Base-by-base conservation (phyloP, 2,888 invertebrate species). In the Drosophila paramelanica region DNA sequence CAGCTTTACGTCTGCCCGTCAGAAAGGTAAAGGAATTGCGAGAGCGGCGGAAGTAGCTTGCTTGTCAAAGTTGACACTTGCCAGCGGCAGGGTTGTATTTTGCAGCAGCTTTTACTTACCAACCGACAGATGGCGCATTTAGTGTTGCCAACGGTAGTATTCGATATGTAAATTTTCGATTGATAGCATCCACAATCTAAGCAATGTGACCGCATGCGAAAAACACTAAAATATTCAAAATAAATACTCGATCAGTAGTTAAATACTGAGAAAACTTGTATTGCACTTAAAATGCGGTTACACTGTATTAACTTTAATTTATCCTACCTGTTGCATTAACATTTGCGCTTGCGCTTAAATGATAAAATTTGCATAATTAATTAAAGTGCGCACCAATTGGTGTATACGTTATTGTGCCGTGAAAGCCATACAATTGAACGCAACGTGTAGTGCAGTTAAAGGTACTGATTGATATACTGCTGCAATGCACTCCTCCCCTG, bases 11-110 rank as follows among this genome's bases (percentile, higher is more conserved):
- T 89, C 91, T 89, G 91, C 91, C 87, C 90, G 91, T 92, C 91
- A 90, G 91, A 91, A 91, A 91, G 89, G 91, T 90, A 92, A 92
- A 92, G 92, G 91, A 91, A 83, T 90, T 79, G 89, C 71, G 85
- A 65, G 69, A 82, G 85, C 79, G 75, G 67, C 91, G 91, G 91
- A 91, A 90, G 79, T 81, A 36, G 66, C 52, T 46, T 47, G 49
- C 41, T 85, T 87, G 88, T 84, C 82, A 83, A 71, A 73, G 2
- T 38, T 41, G 42, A 47, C 61, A 33, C 4, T 49, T 55, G 20
- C 53, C 57, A 68, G 7, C 42, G 31, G 31, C 89, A 89, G 74
- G 61, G 88, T 76, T 80, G 80, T 47, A 66, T 71, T 80, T 68
- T 6, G 7, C 3, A 0, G 17, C 33, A 11, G 56, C 8, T 73